Base-by-base conservation (phyloP, 2,888 invertebrate species). In the Busseola fusca region DNA sequence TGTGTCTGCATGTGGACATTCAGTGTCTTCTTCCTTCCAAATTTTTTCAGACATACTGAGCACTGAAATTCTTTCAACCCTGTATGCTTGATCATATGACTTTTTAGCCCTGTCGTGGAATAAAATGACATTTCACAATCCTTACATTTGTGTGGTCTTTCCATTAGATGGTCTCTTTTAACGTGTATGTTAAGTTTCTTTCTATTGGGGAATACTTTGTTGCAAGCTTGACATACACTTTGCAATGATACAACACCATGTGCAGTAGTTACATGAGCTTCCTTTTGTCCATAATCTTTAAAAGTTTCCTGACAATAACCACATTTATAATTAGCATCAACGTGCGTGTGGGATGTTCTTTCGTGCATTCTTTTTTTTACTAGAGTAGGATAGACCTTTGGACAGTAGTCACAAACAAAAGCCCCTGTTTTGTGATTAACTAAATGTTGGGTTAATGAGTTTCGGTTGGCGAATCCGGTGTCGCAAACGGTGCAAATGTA, bases 61-160 rank as follows among this genome's bases (percentile, higher is more conserved):
- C 93, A 93, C 16, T 91, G 87, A 63, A 90, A 94, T 5, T 93
- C 92, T 76, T 92, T 93, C 1, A 88, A 86, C 0, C 92, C 93
- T 0, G 93, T 92, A 74, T 96, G 96, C 40, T 91, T 94, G 12
- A 93, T 88, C 89, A 92, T 89, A 71, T 95, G 94, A 37, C 89
- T 89, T 64, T 91, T 91, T 48, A 93, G 80, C 25, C 88, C 89
- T 37, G 90, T 89, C 12, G 91, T 88, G 0, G 81, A 84, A 65
- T 66, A 86, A 27, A 85, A 85, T 0, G 21, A 63, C 78, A 76
- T 87, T 0, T 84, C 87, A 30, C 88, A 88, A 14, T 84, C 72
- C 0, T 76, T 48, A 48, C 88, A 88, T 34, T 76, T 80, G 21
- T 87, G 83, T 3, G 72, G 72, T 7, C 82, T 76, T 48, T 87